Evolutionary conservation across 2,888 invertebrate genomes (phyloP).

Genomic region (Neelides folsomi): DNA sequence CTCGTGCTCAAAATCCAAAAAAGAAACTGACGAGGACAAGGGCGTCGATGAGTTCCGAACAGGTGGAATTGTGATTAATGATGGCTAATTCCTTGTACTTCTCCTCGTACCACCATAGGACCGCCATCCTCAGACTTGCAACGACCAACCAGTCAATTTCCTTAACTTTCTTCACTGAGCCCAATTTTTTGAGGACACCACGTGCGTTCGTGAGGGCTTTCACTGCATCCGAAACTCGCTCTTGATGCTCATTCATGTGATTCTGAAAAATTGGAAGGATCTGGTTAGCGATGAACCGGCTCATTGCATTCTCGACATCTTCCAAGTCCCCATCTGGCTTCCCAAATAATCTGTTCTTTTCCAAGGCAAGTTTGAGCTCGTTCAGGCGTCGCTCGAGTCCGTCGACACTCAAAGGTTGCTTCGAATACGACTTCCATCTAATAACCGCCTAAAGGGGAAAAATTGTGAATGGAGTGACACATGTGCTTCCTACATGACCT

Average conservation of each 20-base stretch:
- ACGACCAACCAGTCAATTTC: slow-evolving; percentile 17
- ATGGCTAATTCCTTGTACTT: slow-evolving; percentile 7
- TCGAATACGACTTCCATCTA: slow-evolving; percentile 29
- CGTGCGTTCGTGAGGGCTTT: slow-evolving; percentile 17
- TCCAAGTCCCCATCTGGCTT: background rate
- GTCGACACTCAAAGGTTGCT: slow-evolving; percentile 15
- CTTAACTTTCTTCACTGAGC: background rate
- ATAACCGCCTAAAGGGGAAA: slow-evolving; percentile 15
- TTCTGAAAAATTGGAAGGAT: slow-evolving; percentile 23
- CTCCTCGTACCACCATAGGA: slow-evolving; percentile 28
- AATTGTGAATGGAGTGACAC: background rate
- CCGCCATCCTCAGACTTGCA: slow-evolving; percentile 21
- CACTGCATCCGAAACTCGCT: slow-evolving; percentile 20
- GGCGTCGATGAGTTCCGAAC: background rate
- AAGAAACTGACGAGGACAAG: background rate
- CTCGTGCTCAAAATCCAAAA: no score
- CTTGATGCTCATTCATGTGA: slow-evolving; percentile 23
- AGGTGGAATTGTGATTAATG: background rate
- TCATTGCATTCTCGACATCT: slow-evolving; percentile 6
- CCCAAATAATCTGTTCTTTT: slow-evolving; percentile 1
- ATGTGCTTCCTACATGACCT: no score
- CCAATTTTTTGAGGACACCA: slow-evolving; percentile 13
- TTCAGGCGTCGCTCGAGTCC: slow-evolving; percentile 11
- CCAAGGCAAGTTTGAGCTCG: slow-evolving; percentile 17
- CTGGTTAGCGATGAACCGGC: slow-evolving; percentile 8